phyloP scores from a whole-genome alignment of 2,113 vertebrate species.

The Procavia capensis region DNA sequence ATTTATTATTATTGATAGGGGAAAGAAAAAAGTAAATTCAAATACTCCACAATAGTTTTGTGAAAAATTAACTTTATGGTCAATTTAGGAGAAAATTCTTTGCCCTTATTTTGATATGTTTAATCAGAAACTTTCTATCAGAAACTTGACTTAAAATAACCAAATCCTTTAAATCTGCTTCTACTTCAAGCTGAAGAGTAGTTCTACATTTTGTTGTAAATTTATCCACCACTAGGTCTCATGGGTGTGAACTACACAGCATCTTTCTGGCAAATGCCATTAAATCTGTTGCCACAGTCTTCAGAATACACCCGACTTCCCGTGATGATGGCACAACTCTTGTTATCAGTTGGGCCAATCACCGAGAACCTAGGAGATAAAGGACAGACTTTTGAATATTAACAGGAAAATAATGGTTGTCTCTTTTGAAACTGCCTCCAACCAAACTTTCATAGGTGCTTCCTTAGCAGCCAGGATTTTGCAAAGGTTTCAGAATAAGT shows the following conservation, averaged over 20 bases:
- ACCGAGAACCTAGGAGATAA: not conserved
- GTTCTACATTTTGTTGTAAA: not conserved
- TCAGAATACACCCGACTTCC: constrained; percentile 22
- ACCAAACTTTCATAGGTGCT: not conserved
- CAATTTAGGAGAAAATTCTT: not conserved
- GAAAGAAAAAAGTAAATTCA: not conserved
- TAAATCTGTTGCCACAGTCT: constrained; percentile 5
- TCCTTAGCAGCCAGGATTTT: not conserved
- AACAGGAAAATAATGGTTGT: not conserved
- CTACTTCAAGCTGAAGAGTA: not conserved
- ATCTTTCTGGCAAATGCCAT: constrained; percentile 24
- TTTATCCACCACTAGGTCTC: not conserved
- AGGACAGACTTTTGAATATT: not conserved
- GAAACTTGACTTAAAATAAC: not conserved
- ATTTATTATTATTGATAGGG: not conserved
- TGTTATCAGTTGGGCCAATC: not conserved
- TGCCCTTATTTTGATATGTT: not conserved
- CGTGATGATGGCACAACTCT: constrained; percentile 11
- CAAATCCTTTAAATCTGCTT: not conserved
- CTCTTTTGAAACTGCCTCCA: not conserved
- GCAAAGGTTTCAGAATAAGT: not conserved
- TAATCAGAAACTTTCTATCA: not conserved
- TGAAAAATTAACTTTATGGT: not conserved
- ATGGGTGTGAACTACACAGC: not conserved
- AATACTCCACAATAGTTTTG: not conserved